Percentiles rank a stretch among this genome's conserved stretches.
phyloP scores from a whole-genome alignment of 2,888 invertebrate species.

The Vesta saturnalis region DNA sequence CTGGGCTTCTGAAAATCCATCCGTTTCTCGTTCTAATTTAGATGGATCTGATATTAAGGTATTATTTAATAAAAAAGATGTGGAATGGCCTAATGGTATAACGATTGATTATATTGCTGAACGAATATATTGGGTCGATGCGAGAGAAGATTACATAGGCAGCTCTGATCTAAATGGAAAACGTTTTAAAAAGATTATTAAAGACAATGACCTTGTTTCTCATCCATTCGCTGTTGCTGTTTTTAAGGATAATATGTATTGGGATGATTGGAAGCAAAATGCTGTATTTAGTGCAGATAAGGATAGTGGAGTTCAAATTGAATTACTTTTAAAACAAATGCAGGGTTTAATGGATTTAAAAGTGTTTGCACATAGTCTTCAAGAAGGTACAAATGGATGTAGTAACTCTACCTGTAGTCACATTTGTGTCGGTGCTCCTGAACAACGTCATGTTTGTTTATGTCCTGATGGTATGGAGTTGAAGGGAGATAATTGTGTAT shows the following conservation, averaged over 20 bases:
- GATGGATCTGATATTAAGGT: constrained; percentile 77
- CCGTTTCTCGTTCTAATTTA: constrained; percentile 80
- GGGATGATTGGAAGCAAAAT: constrained; percentile 89
- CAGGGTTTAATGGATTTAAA: constrained; percentile 85
- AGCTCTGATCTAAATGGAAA: constrained; percentile 78
- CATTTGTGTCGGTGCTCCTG: constrained; percentile 82
- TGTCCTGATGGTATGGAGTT: constrained; percentile 76
- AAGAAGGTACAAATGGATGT: constrained; percentile 80
- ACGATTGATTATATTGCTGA: constrained; percentile 85
- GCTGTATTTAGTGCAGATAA: constrained; percentile 84
- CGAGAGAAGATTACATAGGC: constrained; percentile 82
- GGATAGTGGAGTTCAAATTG: constrained; percentile 73
- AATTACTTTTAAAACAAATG: constrained; percentile 64
- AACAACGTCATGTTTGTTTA: constrained; percentile 71
- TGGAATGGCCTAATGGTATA: constrained; percentile 89
- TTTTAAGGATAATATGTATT: constrained; percentile 85
- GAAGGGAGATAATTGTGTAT: constrained; percentile 73
- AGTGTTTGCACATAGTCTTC: constrained; percentile 79
- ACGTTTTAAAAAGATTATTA: constrained; percentile 70
- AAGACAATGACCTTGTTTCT: constrained; percentile 71
- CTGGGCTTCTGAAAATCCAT: constrained; percentile 82
- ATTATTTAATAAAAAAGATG: constrained; percentile 72
- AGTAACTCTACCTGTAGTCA: constrained; percentile 72
- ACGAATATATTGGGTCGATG: constrained; percentile 89
- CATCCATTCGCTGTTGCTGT: constrained; percentile 91